Conservation (phyloP, 2,888 invertebrate species). For the Ypsolopha scabrella region DNA sequence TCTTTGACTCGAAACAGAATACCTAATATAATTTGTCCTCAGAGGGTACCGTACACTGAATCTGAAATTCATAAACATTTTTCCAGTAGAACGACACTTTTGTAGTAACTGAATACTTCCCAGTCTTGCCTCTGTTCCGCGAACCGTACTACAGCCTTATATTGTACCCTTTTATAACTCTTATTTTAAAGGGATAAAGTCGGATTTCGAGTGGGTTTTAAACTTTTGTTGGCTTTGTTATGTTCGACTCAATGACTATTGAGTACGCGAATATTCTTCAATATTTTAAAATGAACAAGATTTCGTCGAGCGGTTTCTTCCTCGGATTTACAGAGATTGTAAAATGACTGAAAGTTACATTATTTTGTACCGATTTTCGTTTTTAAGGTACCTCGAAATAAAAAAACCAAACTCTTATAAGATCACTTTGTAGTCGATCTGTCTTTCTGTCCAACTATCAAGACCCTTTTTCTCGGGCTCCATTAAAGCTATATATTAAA, state of each 20-base stretch:
- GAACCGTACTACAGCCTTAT: neutral
- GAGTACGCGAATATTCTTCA: neutral
- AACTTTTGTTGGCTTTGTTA: neutral
- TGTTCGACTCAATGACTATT: neutral
- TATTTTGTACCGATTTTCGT: no score
- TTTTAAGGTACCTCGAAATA: no score
- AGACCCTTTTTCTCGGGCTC: no score
- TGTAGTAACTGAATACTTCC: neutral
- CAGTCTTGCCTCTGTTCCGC: neutral
- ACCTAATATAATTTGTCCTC: neutral
- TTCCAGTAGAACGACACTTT: constrained; percentile 1
- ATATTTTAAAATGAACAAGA: neutral
- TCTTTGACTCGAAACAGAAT: no score
- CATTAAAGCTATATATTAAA: no score
- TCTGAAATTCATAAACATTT: constrained; percentile 2
- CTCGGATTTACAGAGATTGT: no score
- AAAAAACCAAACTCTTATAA: no score
- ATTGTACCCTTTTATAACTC: neutral
- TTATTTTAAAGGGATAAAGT: neutral
- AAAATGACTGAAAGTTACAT: no score
- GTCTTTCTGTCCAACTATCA: no score
- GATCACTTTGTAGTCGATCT: no score
- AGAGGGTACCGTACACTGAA: neutral
- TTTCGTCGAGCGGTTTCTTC: neutral
- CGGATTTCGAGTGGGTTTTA: no score